Base-by-base conservation (phyloP, 2,888 invertebrate species). In the Campaea margaritaria region DNA sequence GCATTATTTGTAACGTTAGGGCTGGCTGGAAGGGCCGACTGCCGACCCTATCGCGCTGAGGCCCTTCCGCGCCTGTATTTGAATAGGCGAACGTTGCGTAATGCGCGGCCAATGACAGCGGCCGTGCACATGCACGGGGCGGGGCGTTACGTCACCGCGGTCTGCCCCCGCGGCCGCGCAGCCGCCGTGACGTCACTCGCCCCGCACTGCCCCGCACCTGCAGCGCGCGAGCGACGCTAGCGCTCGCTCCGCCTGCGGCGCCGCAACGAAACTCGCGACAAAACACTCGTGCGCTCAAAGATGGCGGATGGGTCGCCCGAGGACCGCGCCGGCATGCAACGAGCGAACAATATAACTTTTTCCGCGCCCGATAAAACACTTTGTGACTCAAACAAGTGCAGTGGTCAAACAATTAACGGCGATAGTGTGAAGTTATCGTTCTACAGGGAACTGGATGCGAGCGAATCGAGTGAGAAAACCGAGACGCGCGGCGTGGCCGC, bases 301-400 rank as follows among this genome's bases (percentile, higher is more conserved):
- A 96, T 96, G 96, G 96, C 96, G 95, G 96, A 96, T 95, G 95
- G 95, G 94, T 94, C 94, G 94, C 93, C 93, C 92, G 93, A 93
- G 89, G 93, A 93, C 83, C 93, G 93, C 85, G 89, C 93, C 90
- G 94, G 93, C 86, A 87, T 86, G 85, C 91, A 91, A 86, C 92
- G 91, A 88, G 90, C 91, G 85, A 92, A 93, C 89, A 86, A 93
- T 83, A 81, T 86, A 90, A 90, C 90, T 91, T 92, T 89, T 91
- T 87, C 87, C 91, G 91, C 81, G 90, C 83, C 92, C 85, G 89
- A 86, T 87, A 85, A 81, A 72, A 83, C 80, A 86, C 81, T 77
- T 82, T 76, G 91, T 93, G 89, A 93, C 88, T 85, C 89, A 91
- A 91, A 93, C 91, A 93, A 93, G 89, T 91, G 91, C 75, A 86